Evolutionary conservation across 1,140 invertebrate genomes (phyloP).

Genomic region (Coenobita brevimanus): DNA sequence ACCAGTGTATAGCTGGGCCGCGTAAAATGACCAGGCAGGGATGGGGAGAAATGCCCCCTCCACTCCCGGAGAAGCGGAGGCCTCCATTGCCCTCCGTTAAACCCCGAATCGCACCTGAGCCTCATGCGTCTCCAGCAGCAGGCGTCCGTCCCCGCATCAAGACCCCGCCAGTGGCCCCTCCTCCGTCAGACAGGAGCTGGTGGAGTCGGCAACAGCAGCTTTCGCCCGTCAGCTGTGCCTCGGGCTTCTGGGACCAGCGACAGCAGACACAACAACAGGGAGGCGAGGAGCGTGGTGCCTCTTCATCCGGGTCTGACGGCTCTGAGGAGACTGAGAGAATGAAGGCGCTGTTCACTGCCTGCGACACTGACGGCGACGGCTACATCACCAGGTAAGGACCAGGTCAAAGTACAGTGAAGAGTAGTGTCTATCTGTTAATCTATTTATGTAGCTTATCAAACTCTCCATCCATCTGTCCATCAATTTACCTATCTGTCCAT

Average conservation of each 20-base stretch:
- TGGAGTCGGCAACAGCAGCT: conserved; percentile 39
- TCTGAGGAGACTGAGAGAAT: conserved; percentile 42
- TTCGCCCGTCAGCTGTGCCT: conserved; percentile 42
- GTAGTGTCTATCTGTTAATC: too few species aligned
- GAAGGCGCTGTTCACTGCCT: conserved; percentile 48
- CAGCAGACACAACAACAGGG: neutral
- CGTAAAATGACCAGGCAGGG: neutral
- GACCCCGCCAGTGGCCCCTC: conserved; percentile 26
- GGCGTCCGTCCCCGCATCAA: conserved; percentile 15
- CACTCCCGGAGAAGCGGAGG: conserved; percentile 33
- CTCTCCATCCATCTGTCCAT: neutral
- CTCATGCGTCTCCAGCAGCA: neutral
- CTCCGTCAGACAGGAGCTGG: conserved; percentile 32
- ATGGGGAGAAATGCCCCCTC: conserved; percentile 8
- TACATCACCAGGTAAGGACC: conserved; percentile 47
- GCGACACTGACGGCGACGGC: conserved; percentile 53
- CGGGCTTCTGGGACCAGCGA: conserved; percentile 30
- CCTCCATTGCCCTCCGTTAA: neutral
- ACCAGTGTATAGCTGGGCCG: conserved; percentile 9
- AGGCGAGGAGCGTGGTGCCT: neutral
- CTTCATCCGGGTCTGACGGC: conserved; percentile 24
- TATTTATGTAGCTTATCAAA: neutral
- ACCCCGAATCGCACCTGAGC: neutral
- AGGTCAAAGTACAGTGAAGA: too few species aligned
- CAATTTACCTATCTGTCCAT: too few species aligned